Evolutionary conservation across 1,140 invertebrate species (phyloP), one percentile per base, ranked within the genome.

Genomic region (Hylaeus anthracinus): DNA sequence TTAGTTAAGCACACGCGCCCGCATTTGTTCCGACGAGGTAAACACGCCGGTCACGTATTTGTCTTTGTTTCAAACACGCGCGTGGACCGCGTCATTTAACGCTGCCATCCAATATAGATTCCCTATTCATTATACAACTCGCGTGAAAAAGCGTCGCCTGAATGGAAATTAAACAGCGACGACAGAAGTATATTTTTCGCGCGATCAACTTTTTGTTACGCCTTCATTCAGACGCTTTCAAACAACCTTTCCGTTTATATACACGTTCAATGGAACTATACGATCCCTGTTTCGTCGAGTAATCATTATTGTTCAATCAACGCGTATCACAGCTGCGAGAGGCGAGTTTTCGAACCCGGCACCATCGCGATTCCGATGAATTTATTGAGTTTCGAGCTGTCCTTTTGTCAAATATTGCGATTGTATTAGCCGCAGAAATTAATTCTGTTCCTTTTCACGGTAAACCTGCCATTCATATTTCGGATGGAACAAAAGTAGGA

Each of bases 171-270:
- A 39, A 67, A 67, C 26, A 67, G n/a, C n/a, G n/a, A 5, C 48
- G 12, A 12, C 8, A 26, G 8, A 45, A 79, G 67, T 79, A 41
- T 73, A 82, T 79, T 77, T 72, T 72, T 60, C 64, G 39, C 60
- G 41, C 61, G 64, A 55, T 61, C n/a, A 79, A n/a, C 1, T 51
- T 60, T n/a, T 26, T n/a, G 4, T 55, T 41, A 9, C 37, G 6
- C 14, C 5, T 12, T 39, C 60, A 70, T 64, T 81, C 1, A 3
- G 45, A 48, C 45, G 45, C 45, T 53, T 61, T 53, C 5, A 48
- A 48, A 55, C 53, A 14, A 10, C 53, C 10, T 10, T 55, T 55
- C 26, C 53, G 53, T 55, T 55, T 10, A 10, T 55, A 48, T 5
- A 15, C 55, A 15, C 55, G 55, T 56, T 56, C 1, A 15, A 15